phyloP scores from a whole-genome alignment of 2,888 invertebrate species.

The Pilophorus perplexus region DNA sequence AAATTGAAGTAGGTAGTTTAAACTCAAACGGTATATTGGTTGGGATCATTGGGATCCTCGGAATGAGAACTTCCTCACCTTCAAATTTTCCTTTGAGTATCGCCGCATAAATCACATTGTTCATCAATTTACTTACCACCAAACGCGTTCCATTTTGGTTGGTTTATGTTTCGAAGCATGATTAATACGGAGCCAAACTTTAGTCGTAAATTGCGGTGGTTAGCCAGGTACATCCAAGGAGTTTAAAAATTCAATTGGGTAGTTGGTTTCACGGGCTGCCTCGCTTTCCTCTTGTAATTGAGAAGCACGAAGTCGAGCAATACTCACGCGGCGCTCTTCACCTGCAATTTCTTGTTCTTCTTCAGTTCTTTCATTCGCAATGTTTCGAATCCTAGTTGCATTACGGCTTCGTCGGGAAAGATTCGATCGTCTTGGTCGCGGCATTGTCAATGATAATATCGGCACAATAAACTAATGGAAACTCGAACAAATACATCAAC shows the following conservation, averaged over 20 bases:
- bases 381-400: neutral
- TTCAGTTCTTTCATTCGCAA: neutral
- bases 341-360: neutral
- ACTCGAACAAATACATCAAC: too few relatives aligned
- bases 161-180: conserved; percentile 47
- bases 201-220: conserved; percentile 1
- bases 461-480: too few relatives aligned
- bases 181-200: neutral
- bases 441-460: too few relatives aligned
- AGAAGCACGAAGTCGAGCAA: neutral
- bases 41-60: conserved; percentile 28
- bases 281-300: neutral
- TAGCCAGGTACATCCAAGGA: neutral
- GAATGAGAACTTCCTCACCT: conserved; percentile 49
- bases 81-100: conserved; percentile 46
- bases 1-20: conserved; percentile 46
- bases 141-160: conserved; percentile 49
- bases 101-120: conserved; percentile 49
- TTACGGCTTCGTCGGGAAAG: neutral
- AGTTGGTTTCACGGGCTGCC: neutral
- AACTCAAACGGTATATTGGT: conserved; percentile 45
- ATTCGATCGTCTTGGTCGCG: neutral
- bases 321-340: neutral
- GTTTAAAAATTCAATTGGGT: conserved; percentile 41
- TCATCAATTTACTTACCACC: conserved; percentile 47